Conservation (phyloP, 2,797 vertebrate species). For the Malurus splendens region DNA sequence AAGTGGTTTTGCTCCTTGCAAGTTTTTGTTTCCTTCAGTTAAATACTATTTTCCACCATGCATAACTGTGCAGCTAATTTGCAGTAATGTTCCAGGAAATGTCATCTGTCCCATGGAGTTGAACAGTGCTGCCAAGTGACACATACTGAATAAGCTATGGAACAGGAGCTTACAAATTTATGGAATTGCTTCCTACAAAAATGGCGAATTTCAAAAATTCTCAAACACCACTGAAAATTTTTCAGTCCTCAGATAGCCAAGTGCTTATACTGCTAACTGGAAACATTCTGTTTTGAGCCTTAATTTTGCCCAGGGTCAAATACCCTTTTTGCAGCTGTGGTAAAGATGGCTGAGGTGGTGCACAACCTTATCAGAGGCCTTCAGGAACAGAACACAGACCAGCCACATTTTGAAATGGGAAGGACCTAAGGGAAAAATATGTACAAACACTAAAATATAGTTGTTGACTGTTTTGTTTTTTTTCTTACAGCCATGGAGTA, state of each 20-base stretch:
- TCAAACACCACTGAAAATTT: not conserved
- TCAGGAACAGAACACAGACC: not conserved
- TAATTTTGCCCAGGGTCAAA: not conserved
- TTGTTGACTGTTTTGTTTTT: accelerated
- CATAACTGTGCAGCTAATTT: not conserved
- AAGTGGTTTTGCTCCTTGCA: not conserved
- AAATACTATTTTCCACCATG: not conserved
- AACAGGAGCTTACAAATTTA: not conserved
- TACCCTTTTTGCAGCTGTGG: not conserved
- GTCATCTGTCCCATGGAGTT: not conserved
- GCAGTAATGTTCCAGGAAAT: not conserved
- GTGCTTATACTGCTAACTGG: not conserved
- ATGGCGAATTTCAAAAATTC: not conserved
- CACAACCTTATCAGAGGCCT: not conserved
- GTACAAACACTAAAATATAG: not conserved
- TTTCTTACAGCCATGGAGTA: not conserved
- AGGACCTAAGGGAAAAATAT: not conserved
- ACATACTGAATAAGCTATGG: not conserved
- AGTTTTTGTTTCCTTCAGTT: not conserved
- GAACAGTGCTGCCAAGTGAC: not conserved
- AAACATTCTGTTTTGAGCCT: not conserved
- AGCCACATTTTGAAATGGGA: not conserved
- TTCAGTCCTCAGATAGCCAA: not conserved
- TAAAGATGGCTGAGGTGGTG: not conserved
- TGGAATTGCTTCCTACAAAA: not conserved